These are phyloP conservation scores for Frankliniella intonsa DNA, from an alignment of 2,888 invertebrate genomes.

Conservation along the genomic window DNA sequence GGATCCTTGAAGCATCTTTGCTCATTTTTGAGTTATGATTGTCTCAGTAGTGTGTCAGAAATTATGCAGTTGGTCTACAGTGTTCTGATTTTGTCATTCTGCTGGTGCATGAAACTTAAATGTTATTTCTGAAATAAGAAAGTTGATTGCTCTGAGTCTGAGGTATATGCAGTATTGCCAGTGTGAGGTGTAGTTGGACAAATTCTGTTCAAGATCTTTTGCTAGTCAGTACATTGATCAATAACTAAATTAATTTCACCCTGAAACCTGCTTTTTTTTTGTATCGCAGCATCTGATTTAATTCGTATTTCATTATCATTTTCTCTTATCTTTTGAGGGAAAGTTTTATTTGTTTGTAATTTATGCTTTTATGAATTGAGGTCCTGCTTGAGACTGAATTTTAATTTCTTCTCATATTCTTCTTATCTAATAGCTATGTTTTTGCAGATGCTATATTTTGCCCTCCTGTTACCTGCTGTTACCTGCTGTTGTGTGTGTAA, in stretches of 20 bases:
- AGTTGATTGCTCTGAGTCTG: background rate
- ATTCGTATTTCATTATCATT: background rate
- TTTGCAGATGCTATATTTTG: too few relatives aligned
- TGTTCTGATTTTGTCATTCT: background rate
- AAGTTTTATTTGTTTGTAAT: background rate
- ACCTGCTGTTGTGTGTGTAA: too few relatives aligned
- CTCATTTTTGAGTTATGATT: background rate
- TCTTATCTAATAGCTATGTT: too few relatives aligned
- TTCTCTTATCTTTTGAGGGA: background rate
- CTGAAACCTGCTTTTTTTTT: background rate
- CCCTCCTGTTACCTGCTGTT: too few relatives aligned
- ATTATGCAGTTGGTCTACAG: background rate
- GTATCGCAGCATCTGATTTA: background rate
- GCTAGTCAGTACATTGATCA: background rate
- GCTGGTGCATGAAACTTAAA: background rate
- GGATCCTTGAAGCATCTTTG: background rate
- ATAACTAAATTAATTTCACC: background rate
- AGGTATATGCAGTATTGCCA: conserved; percentile 3
- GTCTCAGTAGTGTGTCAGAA: background rate
- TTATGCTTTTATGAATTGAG: background rate
- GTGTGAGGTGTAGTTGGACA: background rate
- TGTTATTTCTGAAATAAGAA: background rate
- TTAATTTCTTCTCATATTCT: background rate
- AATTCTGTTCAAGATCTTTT: background rate
- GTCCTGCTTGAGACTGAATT: background rate